A percentile compares a stretch with the other conserved stretches of the same genome.
phyloP scores from a whole-genome alignment of 1,140 invertebrate species.

The Drosophila virilis region DNA sequence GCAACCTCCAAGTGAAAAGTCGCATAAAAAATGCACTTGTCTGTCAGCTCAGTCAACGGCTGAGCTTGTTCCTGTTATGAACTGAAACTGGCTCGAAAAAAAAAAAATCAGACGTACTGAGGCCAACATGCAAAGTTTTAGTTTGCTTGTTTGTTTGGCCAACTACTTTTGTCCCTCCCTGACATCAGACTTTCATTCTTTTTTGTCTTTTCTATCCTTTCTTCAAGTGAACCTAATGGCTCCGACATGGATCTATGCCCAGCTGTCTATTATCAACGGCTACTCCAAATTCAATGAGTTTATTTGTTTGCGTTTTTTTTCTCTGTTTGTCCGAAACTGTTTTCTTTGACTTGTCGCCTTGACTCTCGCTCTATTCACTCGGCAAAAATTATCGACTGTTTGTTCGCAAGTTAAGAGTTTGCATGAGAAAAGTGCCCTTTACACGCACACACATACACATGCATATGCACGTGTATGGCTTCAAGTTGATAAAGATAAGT shows the following conservation, averaged over 20 bases:
- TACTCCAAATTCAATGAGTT: conserved; percentile 61
- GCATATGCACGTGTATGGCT: conserved; percentile 3
- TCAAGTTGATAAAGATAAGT: conserved; percentile 49
- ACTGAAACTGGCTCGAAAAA: conserved; percentile 46
- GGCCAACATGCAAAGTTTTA: conserved; percentile 38
- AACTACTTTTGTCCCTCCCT: conserved; percentile 30
- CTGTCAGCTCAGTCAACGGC: conserved; percentile 57
- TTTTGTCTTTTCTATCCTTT: not conserved
- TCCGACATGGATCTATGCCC: conserved; percentile 29
- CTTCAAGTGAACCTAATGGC: conserved; percentile 64
- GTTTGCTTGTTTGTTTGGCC: conserved; percentile 14
- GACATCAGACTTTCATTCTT: not conserved
- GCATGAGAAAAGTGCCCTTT: conserved; percentile 24
- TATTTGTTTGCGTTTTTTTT: conserved; percentile 59
- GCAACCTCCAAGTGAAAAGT: conserved; percentile 32
- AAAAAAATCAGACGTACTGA: not conserved
- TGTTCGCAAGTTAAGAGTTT: conserved; percentile 49
- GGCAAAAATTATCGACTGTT: conserved; percentile 74
- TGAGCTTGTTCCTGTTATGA: conserved; percentile 48
- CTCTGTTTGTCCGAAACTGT: conserved; percentile 53
- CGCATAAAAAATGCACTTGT: conserved; percentile 70
- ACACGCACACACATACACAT: not conserved
- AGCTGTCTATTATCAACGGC: conserved; percentile 20
- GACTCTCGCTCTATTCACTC: conserved; percentile 71
- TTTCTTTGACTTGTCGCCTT: conserved; percentile 45